Conservation (phyloP, 2,888 invertebrate genomes). For the Lasioglossum marginatum region DNA sequence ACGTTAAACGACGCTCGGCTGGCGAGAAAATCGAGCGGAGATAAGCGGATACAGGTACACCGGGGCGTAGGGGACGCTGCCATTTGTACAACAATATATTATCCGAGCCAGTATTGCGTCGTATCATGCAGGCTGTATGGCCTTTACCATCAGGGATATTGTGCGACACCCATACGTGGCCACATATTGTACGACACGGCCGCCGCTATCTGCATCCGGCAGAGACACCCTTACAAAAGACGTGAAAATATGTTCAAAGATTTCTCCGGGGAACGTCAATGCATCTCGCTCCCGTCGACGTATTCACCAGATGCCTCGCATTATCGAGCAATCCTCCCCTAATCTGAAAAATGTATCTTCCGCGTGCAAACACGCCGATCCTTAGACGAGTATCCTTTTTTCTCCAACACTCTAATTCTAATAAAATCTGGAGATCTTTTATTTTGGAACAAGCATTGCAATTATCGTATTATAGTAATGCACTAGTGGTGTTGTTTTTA, state of each 20-base stretch:
- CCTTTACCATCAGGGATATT: conserved; percentile 82
- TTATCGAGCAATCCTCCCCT: conserved; percentile 66
- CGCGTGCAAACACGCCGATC: background rate
- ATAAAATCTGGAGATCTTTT: background rate
- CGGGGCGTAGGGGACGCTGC: conserved; percentile 51
- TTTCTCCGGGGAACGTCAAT: conserved; percentile 80
- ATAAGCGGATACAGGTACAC: conserved; percentile 65
- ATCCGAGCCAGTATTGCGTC: conserved; percentile 77
- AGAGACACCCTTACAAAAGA: conserved; percentile 80
- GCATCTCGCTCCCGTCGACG: conserved; percentile 39
- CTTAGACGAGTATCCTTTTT: background rate
- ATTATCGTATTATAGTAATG: background rate
- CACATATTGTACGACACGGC: conserved; percentile 72
- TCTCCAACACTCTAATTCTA: background rate
- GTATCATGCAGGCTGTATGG: conserved; percentile 80
- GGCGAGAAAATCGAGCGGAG: conserved; percentile 66
- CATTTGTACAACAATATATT: conserved; percentile 82
- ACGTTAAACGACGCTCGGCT: conserved; percentile 34
- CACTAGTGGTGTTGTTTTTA: background rate
- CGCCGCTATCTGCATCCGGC: conserved; percentile 84
- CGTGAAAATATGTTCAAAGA: conserved; percentile 83
- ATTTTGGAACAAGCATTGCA: background rate
- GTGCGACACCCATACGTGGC: conserved; percentile 74
- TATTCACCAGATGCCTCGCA: conserved; percentile 52
- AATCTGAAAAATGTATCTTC: conserved; percentile 68